Evolutionary conservation across 2,797 vertebrate species (phyloP).

Genomic region (Rallus crepitans): DNA sequence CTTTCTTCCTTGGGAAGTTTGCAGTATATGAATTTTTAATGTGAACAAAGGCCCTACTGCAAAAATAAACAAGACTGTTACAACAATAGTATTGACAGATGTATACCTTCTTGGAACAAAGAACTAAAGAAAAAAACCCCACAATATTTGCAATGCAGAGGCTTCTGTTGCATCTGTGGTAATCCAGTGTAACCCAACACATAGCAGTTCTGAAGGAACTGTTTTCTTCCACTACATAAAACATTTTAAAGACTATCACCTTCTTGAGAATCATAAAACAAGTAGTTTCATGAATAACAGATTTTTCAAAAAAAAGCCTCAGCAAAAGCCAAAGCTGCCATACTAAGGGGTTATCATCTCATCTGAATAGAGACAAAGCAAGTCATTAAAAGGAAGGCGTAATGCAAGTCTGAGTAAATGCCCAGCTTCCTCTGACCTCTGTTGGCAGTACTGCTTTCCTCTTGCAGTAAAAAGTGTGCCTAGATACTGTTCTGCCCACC

Average conservation of each 20-base stretch:
- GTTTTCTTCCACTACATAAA: neutral
- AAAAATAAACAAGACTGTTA: neutral
- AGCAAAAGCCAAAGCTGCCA: neutral
- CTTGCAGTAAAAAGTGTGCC: neutral
- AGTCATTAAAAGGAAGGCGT: conserved; percentile 43
- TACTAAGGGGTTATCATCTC: conserved; percentile 21
- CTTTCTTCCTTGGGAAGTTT: neutral
- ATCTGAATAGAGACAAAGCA: conserved; percentile 15
- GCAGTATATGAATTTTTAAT: neutral
- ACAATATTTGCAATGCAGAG: neutral
- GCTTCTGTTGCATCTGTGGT: neutral
- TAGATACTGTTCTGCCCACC: neutral
- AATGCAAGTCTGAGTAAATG: conserved; percentile 41
- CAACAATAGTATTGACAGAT: neutral
- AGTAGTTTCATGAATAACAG: neutral
- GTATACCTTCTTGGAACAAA: conserved; percentile 11
- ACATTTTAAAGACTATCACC: neutral
- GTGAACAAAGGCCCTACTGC: neutral
- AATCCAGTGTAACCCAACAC: neutral
- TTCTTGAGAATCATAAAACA: neutral
- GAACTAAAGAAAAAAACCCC: neutral
- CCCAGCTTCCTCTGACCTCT: conserved; percentile 25
- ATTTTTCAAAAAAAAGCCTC: neutral
- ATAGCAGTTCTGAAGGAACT: neutral
- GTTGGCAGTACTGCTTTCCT: conserved; percentile 16